Conservation (phyloP, 1,140 invertebrate species). For the Rhagoletis pomonella region DNA sequence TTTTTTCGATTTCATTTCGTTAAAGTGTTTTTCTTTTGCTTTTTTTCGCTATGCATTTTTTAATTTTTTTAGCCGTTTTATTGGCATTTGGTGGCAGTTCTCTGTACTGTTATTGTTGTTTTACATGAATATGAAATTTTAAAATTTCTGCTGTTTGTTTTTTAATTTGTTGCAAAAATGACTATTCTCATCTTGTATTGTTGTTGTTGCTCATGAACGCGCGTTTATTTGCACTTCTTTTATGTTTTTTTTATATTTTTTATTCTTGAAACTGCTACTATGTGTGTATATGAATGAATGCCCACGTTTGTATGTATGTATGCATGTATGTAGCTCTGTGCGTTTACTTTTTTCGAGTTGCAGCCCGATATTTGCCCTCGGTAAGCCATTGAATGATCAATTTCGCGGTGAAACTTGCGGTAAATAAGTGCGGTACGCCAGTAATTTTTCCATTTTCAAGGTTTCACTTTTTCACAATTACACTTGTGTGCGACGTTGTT, state of each 20-base stretch:
- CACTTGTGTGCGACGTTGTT: background rate
- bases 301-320: background rate
- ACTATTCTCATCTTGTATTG: background rate
- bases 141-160: background rate
- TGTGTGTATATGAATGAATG: constrained; percentile 24
- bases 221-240: constrained; percentile 19
- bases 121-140: constrained; percentile 31
- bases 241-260: constrained; percentile 37
- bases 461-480: constrained; percentile 63
- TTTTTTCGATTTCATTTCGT: constrained; percentile 37
- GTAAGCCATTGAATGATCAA: constrained; percentile 74
- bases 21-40: background rate
- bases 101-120: background rate
- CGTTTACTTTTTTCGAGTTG: constrained; percentile 13
- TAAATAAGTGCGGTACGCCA: constrained; percentile 72
- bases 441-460: constrained; percentile 73
- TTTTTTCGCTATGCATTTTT: background rate
- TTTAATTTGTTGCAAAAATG: background rate
- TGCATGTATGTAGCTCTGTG: too few species aligned
- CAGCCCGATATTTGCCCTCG: constrained; percentile 60
- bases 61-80: background rate
- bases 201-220: background rate
- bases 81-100: background rate
- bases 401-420: constrained; percentile 73
- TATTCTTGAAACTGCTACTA: background rate